Percentiles rank a stretch among this genome's conserved stretches.
phyloP scores from a whole-genome alignment of 53 echinoderm and acorn worm species.

The Zoroaster sp. region DNA sequence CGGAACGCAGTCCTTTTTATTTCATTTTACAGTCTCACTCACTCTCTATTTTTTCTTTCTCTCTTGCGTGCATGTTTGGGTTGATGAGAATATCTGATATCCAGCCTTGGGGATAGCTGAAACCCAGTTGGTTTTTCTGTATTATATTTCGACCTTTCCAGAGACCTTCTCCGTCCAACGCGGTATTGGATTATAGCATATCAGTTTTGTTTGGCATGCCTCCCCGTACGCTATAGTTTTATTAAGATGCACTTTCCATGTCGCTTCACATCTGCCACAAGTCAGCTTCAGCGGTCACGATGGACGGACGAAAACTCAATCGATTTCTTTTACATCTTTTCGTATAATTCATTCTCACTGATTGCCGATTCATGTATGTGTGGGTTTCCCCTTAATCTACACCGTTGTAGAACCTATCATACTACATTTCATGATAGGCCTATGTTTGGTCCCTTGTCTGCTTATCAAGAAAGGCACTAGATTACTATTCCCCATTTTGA shows the following conservation, averaged over 20 bases:
- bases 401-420: too few relatives aligned
- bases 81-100: neutral
- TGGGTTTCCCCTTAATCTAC: too few relatives aligned
- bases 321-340: too few relatives aligned
- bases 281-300: too few relatives aligned
- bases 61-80: constrained; percentile 1
- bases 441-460: too few relatives aligned
- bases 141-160: neutral
- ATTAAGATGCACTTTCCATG: neutral
- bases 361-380: too few relatives aligned
- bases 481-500: too few relatives aligned
- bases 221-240: neutral
- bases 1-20: neutral
- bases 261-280: neutral
- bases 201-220: neutral
- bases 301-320: too few relatives aligned
- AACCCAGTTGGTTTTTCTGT: neutral
- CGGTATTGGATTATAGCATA: neutral
- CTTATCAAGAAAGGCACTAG: too few relatives aligned
- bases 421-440: too few relatives aligned
- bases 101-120: neutral
- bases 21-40: neutral
- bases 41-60: neutral
- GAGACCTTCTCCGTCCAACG: neutral
- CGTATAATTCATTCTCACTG: too few relatives aligned